Base-by-base conservation (phyloP, 2,797 vertebrate species). In the Cirrhinus molitorella region DNA sequence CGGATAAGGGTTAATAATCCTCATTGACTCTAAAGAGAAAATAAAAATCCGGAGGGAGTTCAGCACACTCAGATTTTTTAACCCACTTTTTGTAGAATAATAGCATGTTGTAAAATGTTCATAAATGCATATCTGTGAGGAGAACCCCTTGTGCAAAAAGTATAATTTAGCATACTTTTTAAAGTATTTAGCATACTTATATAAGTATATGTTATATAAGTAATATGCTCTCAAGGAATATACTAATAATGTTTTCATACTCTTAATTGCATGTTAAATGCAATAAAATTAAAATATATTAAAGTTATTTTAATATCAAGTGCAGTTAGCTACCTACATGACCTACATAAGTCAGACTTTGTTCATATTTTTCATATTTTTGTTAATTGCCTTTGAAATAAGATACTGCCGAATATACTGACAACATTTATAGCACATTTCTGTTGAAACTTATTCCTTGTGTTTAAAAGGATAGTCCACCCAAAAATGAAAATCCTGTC, bases 11-110 rank as follows among this genome's bases (percentile, higher is more conserved):
- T 63, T 74, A 21, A 68, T 65, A 61, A 76, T 76, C 73, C 79
- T 45, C 13, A 53, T 25, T 77, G 53, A 43, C 71, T 67, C 53
- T 25, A 59, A 80, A n/a, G 34, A 55, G 70, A 74, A 79, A 84
- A 43, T 40, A 80, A 40, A 73, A 31, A 51, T 80, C n/a, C 10
- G 10, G 34, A 13, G 68, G 70, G n/a, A 75, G 67, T 71, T 70
- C 43, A 63, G 57, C 51, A 11, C 63, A 51, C 65, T 68, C 66
- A 8, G 45, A 61, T 80, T 80, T 85, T 16, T 28, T 1, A 49
- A 73, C 21, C 25, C 28, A 49, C 37, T 80, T 57, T 40, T 43
- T 43, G 34, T 76, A 25, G 51, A 74, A 49, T 9, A 40, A n/a
- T n/a, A 55, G 9, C 16, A 16, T 43, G n/a, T 25, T 43, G 51